These are phyloP conservation scores for Agonum fuliginosum DNA, from an alignment of 2,888 invertebrate species.

Conservation along the genomic window DNA sequence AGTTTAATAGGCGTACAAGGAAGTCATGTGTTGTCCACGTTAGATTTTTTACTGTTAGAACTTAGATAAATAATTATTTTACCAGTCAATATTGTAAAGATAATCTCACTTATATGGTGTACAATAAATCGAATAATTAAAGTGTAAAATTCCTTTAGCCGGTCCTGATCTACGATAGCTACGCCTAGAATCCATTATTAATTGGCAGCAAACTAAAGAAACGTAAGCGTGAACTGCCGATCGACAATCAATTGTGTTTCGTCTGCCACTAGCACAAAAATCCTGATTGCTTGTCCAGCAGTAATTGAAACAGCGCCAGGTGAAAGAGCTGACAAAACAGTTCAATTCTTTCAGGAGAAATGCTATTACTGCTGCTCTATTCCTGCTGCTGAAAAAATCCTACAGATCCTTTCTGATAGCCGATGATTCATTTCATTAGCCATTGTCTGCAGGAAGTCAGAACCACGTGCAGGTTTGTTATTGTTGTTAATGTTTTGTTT, in stretches of 20 bases:
- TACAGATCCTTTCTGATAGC: conserved; percentile 32
- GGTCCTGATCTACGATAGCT: neutral
- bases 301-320: conserved; percentile 37
- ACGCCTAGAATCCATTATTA: conserved; percentile 21
- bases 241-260: conserved; percentile 42
- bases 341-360: conserved; percentile 7
- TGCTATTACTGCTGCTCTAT: neutral
- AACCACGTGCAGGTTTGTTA: conserved; percentile 25
- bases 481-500: no score
- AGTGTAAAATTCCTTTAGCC: no score
- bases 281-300: conserved; percentile 24
- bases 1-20: no score
- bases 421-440: conserved; percentile 41
- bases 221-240: conserved; percentile 37
- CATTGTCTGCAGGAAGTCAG: conserved; percentile 21
- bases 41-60: no score
- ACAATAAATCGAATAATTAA: no score
- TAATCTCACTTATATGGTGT: no score
- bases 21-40: no score
- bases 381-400: conserved; percentile 17
- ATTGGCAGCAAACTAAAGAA: conserved; percentile 35
- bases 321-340: conserved; percentile 36
- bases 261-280: conserved; percentile 30
- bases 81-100: no score
- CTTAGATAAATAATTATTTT: no score